These are phyloP conservation scores for Sebastes taczanowskii DNA, from an alignment of 2,797 vertebrate species.

Conservation along the genomic window DNA sequence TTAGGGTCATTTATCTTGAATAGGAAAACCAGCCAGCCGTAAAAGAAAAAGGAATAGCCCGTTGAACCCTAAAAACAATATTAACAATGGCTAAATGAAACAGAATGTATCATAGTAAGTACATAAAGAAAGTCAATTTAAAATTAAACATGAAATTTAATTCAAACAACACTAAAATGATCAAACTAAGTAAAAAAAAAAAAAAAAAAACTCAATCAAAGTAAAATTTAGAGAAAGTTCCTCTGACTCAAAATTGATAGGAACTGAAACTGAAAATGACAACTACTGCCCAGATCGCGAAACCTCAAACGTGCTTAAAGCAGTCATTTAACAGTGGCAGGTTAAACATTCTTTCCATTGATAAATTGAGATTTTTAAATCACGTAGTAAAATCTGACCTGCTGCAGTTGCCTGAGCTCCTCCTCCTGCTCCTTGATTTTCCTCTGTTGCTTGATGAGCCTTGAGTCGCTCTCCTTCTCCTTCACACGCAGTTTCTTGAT, in stretches of 20 bases:
- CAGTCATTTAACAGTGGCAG: background rate
- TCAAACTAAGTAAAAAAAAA: background rate
- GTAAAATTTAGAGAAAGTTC: background rate
- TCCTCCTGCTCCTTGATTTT: conserved; percentile 92
- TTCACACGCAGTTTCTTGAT: conserved; percentile 97
- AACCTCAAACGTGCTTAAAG: background rate
- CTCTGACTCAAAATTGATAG: background rate
- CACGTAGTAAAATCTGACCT: conserved; percentile 76
- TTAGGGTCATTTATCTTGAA: too few species aligned
- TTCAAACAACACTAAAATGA: too few species aligned
- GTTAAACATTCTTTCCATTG: background rate
- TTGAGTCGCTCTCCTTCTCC: conserved; percentile 92
- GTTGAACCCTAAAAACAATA: background rate
- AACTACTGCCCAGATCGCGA: background rate
- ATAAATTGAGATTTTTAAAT: background rate
- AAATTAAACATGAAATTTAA: background rate
- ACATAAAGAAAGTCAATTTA: background rate
- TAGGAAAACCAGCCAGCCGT: too few species aligned
- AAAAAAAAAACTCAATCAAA: too few species aligned
- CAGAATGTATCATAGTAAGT: background rate
- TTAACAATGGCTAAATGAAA: background rate
- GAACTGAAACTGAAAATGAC: background rate
- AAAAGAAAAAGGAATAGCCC: too few species aligned
- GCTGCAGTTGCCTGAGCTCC: conserved; percentile 90
- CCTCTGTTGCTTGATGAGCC: conserved; percentile 87